Evolutionary conservation across 2,888 invertebrate species (phyloP).

Genomic region (Conus canariensis): DNA sequence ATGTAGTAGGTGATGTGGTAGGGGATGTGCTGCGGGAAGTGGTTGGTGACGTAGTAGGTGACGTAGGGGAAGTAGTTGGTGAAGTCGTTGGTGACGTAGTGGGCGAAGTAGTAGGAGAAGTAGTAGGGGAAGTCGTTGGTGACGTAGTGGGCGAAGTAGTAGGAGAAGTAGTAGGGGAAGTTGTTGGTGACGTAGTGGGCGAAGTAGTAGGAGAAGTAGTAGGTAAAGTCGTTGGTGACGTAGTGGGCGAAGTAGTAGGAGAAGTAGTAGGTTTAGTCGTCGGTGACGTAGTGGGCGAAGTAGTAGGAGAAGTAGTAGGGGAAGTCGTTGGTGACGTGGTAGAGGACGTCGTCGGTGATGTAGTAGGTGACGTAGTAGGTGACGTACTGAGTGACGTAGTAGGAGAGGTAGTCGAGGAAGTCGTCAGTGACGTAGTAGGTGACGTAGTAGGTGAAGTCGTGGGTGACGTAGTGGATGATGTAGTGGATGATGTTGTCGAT

Average conservation of each 20-base stretch:
- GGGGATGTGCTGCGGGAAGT: not conserved
- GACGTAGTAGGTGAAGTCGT: not conserved
- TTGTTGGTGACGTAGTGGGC: not conserved
- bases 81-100: constrained; percentile 14
- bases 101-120: not conserved
- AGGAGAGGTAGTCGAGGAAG: not conserved
- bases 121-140: not conserved
- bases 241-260: not conserved
- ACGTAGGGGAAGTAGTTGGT: not conserved
- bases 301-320: not conserved
- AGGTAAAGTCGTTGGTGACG: not conserved
- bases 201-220: not conserved
- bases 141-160: not conserved
- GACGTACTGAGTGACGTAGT: not conserved
- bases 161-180: not conserved
- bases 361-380: not conserved
- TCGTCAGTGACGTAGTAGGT: not conserved
- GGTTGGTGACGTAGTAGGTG: not conserved
- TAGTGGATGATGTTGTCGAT: not conserved
- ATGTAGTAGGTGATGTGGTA: not conserved
- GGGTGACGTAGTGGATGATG: not conserved
- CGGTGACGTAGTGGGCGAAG: not conserved
- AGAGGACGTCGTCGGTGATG: not conserved
- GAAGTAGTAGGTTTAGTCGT: not conserved
- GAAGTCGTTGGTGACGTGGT: not conserved